These are phyloP conservation scores for Hirudinaria manillensis DNA, from an alignment of 2,888 invertebrate species.

Conservation along the genomic window DNA sequence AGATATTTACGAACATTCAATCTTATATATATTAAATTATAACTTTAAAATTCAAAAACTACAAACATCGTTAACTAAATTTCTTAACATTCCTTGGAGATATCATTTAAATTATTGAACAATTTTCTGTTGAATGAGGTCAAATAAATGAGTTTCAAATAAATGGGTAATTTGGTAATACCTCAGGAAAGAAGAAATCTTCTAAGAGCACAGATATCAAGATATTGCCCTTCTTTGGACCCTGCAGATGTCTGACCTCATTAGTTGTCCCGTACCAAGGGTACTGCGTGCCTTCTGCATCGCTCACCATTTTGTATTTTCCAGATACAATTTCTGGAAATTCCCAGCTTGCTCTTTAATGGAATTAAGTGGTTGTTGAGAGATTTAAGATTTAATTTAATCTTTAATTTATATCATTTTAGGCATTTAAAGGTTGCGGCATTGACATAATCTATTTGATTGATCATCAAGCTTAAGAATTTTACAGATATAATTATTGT, in stretches of 20 bases:
- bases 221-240: constrained; percentile 47
- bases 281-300: constrained; percentile 54
- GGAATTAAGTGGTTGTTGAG: constrained; percentile 19
- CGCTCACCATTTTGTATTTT: constrained; percentile 52
- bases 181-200: constrained; percentile 54
- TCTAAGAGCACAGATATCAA: constrained; percentile 51
- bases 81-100: too few relatives aligned
- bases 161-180: neutral
- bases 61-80: too few relatives aligned
- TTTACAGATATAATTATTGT: too few relatives aligned
- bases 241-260: constrained; percentile 50
- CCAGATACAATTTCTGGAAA: constrained; percentile 53
- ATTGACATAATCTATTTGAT: too few relatives aligned
- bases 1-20: too few relatives aligned
- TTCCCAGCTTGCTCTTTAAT: constrained; percentile 53
- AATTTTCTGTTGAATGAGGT: too few relatives aligned
- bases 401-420: neutral
- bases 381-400: neutral
- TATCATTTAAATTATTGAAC: too few relatives aligned
- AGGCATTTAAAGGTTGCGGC: neutral
- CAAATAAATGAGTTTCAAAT: too few relatives aligned
- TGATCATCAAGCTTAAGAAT: too few relatives aligned
- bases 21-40: too few relatives aligned
- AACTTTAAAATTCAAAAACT: too few relatives aligned
- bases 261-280: constrained; percentile 53